Conservation (phyloP, 1,140 invertebrate genomes). For the Rhynchophorus ferrugineus region DNA sequence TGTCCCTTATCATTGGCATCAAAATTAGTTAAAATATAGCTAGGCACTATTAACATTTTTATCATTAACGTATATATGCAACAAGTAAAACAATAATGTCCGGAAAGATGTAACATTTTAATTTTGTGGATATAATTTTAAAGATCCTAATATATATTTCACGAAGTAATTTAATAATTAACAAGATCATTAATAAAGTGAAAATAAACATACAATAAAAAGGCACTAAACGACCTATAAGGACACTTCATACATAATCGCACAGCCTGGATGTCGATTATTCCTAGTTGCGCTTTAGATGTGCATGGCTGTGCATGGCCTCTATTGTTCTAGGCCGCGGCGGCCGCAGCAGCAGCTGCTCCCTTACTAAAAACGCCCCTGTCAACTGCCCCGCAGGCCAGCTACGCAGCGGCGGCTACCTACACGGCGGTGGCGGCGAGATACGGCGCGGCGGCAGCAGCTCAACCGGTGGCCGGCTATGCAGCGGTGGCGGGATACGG, state of each 20-base stretch:
- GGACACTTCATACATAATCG: background rate
- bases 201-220: background rate
- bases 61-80: too few species aligned
- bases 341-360: conserved; percentile 57
- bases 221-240: background rate
- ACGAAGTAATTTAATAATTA: too few species aligned
- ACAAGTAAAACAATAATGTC: too few species aligned
- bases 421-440: conserved; percentile 75
- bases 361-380: conserved; percentile 46
- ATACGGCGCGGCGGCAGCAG: conserved; percentile 56
- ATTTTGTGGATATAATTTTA: too few species aligned
- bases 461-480: conserved; percentile 56
- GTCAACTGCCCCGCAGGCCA: conserved; percentile 63
- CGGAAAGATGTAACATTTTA: too few species aligned
- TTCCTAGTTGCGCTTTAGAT: conserved; percentile 37
- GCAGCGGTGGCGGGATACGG: conserved; percentile 71
- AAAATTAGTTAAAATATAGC: too few species aligned
- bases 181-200: too few species aligned
- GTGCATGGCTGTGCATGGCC: conserved; percentile 48
- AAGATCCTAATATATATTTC: too few species aligned
- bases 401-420: conserved; percentile 72
- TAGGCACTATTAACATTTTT: too few species aligned
- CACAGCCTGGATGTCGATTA: conserved; percentile 7
- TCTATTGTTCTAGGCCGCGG: conserved; percentile 54
- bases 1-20: too few species aligned